phyloP scores from a whole-genome alignment of 2,888 invertebrate genomes.

The Xylocampa areola region DNA sequence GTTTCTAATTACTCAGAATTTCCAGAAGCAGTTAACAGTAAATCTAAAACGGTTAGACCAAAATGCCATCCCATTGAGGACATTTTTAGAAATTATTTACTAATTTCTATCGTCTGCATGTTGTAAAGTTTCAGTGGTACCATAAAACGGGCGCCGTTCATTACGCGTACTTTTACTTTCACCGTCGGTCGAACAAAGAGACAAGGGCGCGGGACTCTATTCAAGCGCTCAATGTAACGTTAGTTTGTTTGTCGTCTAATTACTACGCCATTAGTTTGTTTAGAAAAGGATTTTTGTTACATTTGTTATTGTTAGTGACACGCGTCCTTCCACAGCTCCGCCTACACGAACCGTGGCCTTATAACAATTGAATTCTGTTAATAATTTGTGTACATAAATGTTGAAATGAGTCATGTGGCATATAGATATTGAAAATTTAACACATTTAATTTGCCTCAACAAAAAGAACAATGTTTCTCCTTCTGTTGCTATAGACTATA shows the following conservation, averaged over 20 bases:
- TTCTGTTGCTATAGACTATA: too few species aligned
- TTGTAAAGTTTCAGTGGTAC: slow-evolving; percentile 54
- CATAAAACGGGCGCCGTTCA: slow-evolving; percentile 67
- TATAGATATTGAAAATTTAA: slow-evolving; percentile 37
- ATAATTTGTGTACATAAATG: slow-evolving; percentile 47
- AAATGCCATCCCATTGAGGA: slow-evolving; percentile 39
- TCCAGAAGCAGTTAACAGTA: slow-evolving; percentile 13
- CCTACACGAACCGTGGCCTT: slow-evolving; percentile 51
- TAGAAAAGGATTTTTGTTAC: slow-evolving; percentile 66
- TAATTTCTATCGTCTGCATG: slow-evolving; percentile 46
- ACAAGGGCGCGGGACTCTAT: slow-evolving; percentile 65
- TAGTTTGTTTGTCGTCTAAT: slow-evolving; percentile 76
- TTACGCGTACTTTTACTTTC: slow-evolving; percentile 79
- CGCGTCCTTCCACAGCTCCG: slow-evolving; percentile 66
- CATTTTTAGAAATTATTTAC: slow-evolving; percentile 51
- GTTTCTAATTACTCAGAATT: slow-evolving; percentile 1
- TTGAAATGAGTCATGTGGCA: slow-evolving; percentile 30
- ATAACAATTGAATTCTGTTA: slow-evolving; percentile 45
- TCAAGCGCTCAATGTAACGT: slow-evolving; percentile 70
- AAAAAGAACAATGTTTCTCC: slow-evolving; percentile 12
- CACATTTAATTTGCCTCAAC: slow-evolving; percentile 22
- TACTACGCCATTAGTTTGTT: slow-evolving; percentile 68
- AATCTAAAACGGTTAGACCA: slow-evolving; percentile 9
- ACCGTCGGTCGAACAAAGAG: slow-evolving; percentile 65
- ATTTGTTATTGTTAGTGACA: slow-evolving; percentile 65